Evolutionary conservation across 1,140 invertebrate species (phyloP).

Genomic region (Schlechtendalia chinensis): DNA sequence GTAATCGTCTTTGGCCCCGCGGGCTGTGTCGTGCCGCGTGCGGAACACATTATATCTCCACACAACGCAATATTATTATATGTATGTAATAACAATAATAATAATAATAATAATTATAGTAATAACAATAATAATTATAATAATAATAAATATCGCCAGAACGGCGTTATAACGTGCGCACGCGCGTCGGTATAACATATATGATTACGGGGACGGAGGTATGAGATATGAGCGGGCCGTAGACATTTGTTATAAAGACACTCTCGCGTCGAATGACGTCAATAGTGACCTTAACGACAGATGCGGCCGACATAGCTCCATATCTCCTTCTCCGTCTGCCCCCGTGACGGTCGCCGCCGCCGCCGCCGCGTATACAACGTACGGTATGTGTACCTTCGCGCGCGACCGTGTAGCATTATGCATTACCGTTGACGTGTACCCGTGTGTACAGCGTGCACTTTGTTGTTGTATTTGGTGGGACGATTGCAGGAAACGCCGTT

Average conservation of each 20-base stretch:
- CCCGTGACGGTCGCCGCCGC: neutral
- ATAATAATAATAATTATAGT: no score
- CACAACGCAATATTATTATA: no score
- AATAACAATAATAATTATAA: neutral
- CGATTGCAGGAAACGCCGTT: no score
- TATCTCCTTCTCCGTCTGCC: constrained; percentile 2
- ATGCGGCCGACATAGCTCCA: constrained; percentile 30
- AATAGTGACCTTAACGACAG: constrained; percentile 43
- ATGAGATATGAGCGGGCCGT: neutral
- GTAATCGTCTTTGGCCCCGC: no score
- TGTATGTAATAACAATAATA: no score
- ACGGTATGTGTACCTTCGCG: neutral
- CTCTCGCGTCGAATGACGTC: constrained; percentile 34
- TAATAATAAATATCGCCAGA: neutral
- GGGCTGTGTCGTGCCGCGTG: no score
- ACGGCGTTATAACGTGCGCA: neutral
- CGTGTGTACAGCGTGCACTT: neutral
- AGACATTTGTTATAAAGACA: constrained; percentile 34
- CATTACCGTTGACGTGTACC: neutral
- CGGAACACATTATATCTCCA: no score
- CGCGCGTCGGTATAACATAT: neutral
- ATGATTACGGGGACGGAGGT: neutral
- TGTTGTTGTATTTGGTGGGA: no score
- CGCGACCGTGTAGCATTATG: neutral
- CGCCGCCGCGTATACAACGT: neutral